Evolutionary conservation across 1,140 invertebrate genomes (phyloP).

Genomic region (Penaeus japonicus): DNA sequence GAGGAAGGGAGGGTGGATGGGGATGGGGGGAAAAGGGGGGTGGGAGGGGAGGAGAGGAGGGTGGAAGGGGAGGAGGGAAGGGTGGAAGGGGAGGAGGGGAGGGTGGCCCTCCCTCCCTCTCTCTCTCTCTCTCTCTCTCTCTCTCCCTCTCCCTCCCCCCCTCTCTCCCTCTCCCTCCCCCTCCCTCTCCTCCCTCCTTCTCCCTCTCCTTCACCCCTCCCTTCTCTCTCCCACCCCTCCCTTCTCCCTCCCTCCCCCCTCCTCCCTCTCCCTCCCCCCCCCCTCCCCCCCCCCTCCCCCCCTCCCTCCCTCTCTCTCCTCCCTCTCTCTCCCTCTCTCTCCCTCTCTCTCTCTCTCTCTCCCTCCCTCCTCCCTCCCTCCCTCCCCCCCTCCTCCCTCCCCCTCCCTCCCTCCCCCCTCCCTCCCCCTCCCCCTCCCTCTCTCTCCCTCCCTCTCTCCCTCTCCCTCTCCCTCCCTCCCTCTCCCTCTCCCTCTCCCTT

Average conservation of each 20-base stretch:
- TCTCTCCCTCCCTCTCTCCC: background rate
- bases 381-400: background rate
- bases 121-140: background rate
- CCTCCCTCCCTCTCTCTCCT: conserved; percentile 6
- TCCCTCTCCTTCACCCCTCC: background rate
- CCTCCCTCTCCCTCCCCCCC: background rate
- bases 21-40: no score
- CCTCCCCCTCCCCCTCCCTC: background rate
- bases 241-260: background rate
- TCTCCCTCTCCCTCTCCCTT: no score
- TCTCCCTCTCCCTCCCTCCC: no score
- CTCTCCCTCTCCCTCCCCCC: background rate
- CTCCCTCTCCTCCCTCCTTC: background rate
- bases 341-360: background rate
- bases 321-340: background rate
- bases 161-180: background rate
- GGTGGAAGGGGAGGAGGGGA: no score
- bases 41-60: no score
- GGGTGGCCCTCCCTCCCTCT: background rate
- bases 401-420: background rate
- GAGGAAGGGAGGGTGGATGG: no score
- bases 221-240: background rate
- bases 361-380: background rate
- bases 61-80: no score
- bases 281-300: background rate